Base-by-base conservation (phyloP, 2,888 invertebrate genomes). In the Seladonia tumulorum region DNA sequence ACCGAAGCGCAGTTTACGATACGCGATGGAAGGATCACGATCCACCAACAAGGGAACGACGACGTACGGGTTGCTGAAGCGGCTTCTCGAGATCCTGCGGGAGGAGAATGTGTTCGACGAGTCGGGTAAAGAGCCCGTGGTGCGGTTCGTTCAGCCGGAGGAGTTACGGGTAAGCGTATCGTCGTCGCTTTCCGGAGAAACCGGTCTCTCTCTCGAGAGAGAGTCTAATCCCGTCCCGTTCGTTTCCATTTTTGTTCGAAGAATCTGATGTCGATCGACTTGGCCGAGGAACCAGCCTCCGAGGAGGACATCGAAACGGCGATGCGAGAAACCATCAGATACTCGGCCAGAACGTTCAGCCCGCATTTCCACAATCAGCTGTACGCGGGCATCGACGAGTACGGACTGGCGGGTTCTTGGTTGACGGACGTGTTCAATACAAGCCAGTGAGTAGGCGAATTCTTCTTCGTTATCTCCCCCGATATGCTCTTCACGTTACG, bases 381-480 rank as follows among this genome's bases (percentile, higher is more conserved):
- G 53, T 98, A 97, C 93, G 97, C 97, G 1, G 97, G 97, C 68
- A 95, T 96, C 3, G 98, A 98, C 93, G 96, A 96, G 0, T 97
- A 97, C 92, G 98, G 97, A 0, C 94, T 98, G 71, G 97, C 97
- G 0, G 98, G 97, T 1, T 96, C 97, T 2, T 97, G 97, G 97
- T 96, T 98, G 60, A 96, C 97, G 0, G 98, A 98, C 92, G 97
- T 97, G 5, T 96, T 98, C 92, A 98, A 98, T 93, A 97, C 98
- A 60, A 97, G 97, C 95, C 97, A 97, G 98, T 98, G 95, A 96
- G 96, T 73, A 16, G 42, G 14, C n/a, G 1, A 5, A 63, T 63
- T 63, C 29, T 63, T n/a, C n/a, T n/a, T n/a, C 29, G 25, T 63
- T 29, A 63, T 63, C 63, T 63, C 16, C 16, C 14, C 29, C 29